These are phyloP conservation scores for Drosophila sechellia DNA, from an alignment of 1,140 invertebrate species.

Conservation along the genomic window DNA sequence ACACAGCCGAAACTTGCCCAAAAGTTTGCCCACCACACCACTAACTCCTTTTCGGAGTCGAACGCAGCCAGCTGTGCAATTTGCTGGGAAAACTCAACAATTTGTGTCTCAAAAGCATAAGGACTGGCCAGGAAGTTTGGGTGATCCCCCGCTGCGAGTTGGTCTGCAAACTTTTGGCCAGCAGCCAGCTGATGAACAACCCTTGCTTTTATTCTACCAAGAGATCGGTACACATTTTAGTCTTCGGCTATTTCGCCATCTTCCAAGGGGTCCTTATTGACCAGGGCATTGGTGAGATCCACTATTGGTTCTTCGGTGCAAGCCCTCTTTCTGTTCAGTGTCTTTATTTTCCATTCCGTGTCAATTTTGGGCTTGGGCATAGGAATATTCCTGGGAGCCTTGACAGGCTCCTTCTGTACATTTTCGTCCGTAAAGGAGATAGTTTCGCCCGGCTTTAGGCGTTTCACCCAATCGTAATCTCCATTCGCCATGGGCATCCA, in stretches of 20 bases:
- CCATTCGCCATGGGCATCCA: slow-evolving; percentile 44
- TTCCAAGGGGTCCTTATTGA: slow-evolving; percentile 1
- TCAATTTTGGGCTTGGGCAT: slow-evolving; percentile 9
- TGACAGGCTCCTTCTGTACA: background rate
- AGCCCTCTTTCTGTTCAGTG: background rate
- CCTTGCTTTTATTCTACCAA: background rate
- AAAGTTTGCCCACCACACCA: slow-evolving; percentile 38
- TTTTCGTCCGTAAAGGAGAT: background rate
- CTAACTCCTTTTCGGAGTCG: slow-evolving; percentile 1
- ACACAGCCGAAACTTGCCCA: slow-evolving; percentile 15
- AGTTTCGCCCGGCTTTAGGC: background rate
- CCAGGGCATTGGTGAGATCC: background rate
- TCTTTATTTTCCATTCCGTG: no score
- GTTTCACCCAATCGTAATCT: slow-evolving; percentile 14
- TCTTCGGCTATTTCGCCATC: slow-evolving; percentile 42
- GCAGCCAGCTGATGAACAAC: slow-evolving; percentile 43
- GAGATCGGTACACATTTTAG: slow-evolving; percentile 3
- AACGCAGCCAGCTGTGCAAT: slow-evolving; percentile 72
- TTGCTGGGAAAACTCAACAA: slow-evolving; percentile 70
- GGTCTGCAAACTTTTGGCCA: slow-evolving; percentile 33
- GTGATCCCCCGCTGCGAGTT: slow-evolving; percentile 48
- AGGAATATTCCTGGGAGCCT: background rate
- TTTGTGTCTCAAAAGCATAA: slow-evolving; percentile 61
- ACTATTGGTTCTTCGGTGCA: no score
- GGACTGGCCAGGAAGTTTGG: slow-evolving; percentile 29